Conservation (phyloP, 2,888 invertebrate species). For the Hydraecia micacea region DNA sequence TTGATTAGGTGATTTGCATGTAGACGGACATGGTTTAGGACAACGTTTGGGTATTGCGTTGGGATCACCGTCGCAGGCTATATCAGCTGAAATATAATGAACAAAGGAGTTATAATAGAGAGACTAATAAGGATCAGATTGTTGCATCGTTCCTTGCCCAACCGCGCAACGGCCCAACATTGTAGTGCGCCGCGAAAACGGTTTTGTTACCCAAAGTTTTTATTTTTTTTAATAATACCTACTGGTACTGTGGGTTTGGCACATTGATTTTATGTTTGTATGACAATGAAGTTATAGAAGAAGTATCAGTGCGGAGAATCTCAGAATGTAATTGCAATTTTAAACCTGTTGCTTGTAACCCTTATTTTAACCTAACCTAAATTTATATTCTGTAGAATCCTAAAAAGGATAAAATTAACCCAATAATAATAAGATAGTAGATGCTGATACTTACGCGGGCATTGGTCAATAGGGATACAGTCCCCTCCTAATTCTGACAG, state of each 20-base stretch:
- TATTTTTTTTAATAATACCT: not conserved
- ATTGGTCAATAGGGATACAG: conserved; percentile 54
- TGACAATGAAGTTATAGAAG: not conserved
- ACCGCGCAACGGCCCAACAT: not conserved
- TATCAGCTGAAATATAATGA: no score
- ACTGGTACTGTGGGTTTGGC: not conserved
- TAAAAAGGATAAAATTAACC: no score
- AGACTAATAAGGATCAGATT: not conserved
- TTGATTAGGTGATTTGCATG: no score
- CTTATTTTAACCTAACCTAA: not conserved
- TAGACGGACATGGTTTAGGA: no score
- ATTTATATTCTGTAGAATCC: not conserved
- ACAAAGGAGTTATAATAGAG: no score
- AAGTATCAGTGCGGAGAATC: not conserved
- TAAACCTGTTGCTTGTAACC: not conserved
- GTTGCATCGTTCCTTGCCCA: no score
- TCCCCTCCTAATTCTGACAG: conserved; percentile 44
- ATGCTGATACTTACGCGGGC: conserved; percentile 51
- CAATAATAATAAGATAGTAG: not conserved
- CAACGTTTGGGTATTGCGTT: no score
- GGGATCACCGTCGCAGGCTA: no score
- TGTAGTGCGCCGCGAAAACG: not conserved
- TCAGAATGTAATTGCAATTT: not conserved
- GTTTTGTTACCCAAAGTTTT: not conserved
- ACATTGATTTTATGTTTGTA: not conserved